Evolutionary conservation across 2,797 vertebrate genomes (phyloP).

Genomic region (Rousettus madagascariensis): DNA sequence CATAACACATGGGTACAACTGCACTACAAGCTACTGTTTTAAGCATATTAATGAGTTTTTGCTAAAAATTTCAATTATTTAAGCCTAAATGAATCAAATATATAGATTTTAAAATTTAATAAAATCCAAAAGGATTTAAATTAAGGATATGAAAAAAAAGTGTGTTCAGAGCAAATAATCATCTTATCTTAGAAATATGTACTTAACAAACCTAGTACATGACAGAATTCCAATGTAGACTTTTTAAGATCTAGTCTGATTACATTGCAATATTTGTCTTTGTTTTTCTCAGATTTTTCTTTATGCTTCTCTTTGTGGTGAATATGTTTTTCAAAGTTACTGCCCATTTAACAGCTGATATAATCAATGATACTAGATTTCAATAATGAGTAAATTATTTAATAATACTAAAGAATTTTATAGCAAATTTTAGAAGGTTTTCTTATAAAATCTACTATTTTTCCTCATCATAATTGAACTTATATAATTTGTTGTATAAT

Average conservation of each 20-base stretch:
- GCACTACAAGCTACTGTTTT: neutral
- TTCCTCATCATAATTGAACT: neutral
- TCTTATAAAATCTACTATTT: neutral
- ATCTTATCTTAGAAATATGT: neutral
- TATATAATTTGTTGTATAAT: neutral
- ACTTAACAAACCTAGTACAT: neutral
- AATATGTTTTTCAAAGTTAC: neutral
- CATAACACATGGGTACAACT: neutral
- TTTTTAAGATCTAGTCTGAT: neutral
- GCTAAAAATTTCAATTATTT: neutral
- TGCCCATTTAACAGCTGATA: neutral
- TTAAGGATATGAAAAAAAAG: slow-evolving; percentile 14
- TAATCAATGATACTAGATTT: neutral
- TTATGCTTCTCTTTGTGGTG: neutral
- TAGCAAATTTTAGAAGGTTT: neutral
- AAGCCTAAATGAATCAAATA: neutral
- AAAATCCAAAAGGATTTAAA: neutral
- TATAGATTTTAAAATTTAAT: neutral
- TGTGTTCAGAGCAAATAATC: neutral
- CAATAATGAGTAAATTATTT: neutral
- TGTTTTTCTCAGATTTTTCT: neutral
- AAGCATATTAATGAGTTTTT: neutral
- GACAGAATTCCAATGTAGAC: neutral
- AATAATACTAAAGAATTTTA: neutral
- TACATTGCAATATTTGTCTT: neutral